Conservation (phyloP, 2,888 invertebrate species). For the Lydus trimaculatus region DNA sequence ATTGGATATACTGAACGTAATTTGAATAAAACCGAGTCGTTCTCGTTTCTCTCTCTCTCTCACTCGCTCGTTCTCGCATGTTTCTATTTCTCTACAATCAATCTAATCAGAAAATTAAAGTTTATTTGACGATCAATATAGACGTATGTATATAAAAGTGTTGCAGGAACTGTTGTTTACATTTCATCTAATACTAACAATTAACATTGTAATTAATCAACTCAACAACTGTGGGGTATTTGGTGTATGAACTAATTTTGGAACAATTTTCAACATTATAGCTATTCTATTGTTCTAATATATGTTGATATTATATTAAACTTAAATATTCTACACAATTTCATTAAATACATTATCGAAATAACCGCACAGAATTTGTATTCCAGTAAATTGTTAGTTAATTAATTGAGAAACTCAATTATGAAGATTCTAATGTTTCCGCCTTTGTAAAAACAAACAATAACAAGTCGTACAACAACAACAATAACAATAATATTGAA, state of each 20-base stretch:
- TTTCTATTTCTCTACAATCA: neutral
- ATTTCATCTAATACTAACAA: slow-evolving; percentile 9
- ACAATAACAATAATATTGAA: neutral
- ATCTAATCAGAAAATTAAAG: slow-evolving; percentile 2
- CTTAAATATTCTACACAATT: slow-evolving; percentile 40
- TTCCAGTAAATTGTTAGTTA: slow-evolving; percentile 40
- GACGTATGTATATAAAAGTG: neutral
- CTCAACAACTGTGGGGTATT: slow-evolving; percentile 16
- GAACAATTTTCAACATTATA: slow-evolving; percentile 26
- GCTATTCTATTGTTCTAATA: too few relatives aligned
- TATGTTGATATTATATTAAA: slow-evolving; percentile 41
- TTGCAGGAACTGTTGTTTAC: neutral
- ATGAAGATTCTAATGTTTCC: slow-evolving; percentile 29
- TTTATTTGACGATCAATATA: neutral
- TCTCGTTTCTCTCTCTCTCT: neutral
- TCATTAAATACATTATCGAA: slow-evolving; percentile 44
- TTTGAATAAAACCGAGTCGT: slow-evolving; percentile 23
- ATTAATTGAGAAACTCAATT: slow-evolving; percentile 44
- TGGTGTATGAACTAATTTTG: neutral
- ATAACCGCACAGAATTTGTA: slow-evolving; percentile 39
- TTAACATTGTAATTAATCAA: slow-evolving; percentile 21
- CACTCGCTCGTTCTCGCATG: too few relatives aligned
- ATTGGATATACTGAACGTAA: slow-evolving; percentile 24
- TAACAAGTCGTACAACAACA: neutral
- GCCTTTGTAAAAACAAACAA: neutral